These are phyloP conservation scores for Chrysomela aeneicollis DNA, from an alignment of 2,888 invertebrate species.

Conservation along the genomic window DNA sequence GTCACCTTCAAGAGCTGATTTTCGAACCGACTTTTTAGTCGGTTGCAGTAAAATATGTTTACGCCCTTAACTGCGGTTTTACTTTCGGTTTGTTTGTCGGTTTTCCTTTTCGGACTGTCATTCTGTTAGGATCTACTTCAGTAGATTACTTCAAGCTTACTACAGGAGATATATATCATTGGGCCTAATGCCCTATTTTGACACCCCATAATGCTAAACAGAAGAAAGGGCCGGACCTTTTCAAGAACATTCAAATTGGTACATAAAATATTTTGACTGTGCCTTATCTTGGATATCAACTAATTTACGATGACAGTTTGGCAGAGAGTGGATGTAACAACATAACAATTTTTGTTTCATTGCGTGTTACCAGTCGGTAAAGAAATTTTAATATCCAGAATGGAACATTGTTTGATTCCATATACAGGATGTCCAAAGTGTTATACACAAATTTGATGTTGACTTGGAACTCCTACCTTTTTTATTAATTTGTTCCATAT, in stretches of 20 bases:
- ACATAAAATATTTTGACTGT: conserved; percentile 40
- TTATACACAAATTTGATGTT: too few species aligned
- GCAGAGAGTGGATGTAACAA: background rate
- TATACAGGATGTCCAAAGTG: too few species aligned
- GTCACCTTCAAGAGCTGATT: too few species aligned
- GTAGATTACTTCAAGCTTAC: conserved; percentile 27
- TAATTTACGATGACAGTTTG: conserved; percentile 30
- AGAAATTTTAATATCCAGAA: background rate
- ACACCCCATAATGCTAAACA: conserved; percentile 46
- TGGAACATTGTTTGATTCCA: background rate
- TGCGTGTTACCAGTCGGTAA: background rate
- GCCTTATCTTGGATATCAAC: conserved; percentile 32
- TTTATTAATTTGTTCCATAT: too few species aligned
- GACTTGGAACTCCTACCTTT: too few species aligned
- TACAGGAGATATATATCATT: conserved; percentile 37
- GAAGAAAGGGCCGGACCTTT: conserved; percentile 43
- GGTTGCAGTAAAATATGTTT: too few species aligned
- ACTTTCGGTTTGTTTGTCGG: conserved; percentile 12
- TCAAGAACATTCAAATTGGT: conserved; percentile 31
- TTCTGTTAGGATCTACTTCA: conserved; percentile 29
- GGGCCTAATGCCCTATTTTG: conserved; percentile 42
- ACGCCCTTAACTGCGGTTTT: background rate
- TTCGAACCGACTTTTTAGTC: too few species aligned
- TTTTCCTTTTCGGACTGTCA: conserved; percentile 19
- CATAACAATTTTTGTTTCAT: too few species aligned